phyloP scores from a whole-genome alignment of 2,797 vertebrate species.

The Tiaroga cobitis region DNA sequence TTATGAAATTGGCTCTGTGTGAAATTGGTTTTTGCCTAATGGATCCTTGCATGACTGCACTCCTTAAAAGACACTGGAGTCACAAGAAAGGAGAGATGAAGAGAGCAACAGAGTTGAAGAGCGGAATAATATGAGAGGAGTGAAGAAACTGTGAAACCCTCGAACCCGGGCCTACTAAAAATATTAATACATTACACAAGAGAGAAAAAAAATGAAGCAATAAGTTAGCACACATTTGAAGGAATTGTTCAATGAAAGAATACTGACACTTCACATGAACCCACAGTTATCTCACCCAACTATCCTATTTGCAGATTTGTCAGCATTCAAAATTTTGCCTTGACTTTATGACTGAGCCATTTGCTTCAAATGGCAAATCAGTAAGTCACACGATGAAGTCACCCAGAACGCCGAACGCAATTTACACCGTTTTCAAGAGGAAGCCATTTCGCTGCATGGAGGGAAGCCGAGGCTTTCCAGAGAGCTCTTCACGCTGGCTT shows the following conservation, averaged over 20 bases:
- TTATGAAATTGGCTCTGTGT: slow-evolving; percentile 87
- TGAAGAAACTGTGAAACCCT: slow-evolving; percentile 23
- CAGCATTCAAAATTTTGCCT: slow-evolving; percentile 11
- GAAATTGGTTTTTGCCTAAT: slow-evolving; percentile 88
- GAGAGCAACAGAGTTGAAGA: slow-evolving; percentile 58
- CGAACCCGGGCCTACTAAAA: neutral
- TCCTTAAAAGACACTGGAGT: slow-evolving; percentile 73
- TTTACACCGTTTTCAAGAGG: slow-evolving; percentile 19
- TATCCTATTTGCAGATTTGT: slow-evolving; percentile 12
- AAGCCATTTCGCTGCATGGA: slow-evolving; percentile 30
- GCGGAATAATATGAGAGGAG: slow-evolving; percentile 31
- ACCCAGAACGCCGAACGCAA: slow-evolving; percentile 26
- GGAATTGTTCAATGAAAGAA: neutral
- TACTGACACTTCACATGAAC: slow-evolving; percentile 18
- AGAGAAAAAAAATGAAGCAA: neutral
- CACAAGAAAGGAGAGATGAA: slow-evolving; percentile 66
- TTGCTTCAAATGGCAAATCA: slow-evolving; percentile 34
- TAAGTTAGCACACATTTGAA: neutral
- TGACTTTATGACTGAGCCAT: slow-evolving; percentile 34
- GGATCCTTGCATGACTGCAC: slow-evolving; percentile 81
- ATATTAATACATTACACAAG: slow-evolving; percentile 8
- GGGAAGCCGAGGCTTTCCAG: slow-evolving; percentile 36
- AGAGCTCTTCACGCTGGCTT: slow-evolving; percentile 40
- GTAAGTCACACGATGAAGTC: slow-evolving; percentile 19
- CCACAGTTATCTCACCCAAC: neutral